phyloP scores from a whole-genome alignment of 2,113 vertebrate species.

The Cephalopholis sonnerati region DNA sequence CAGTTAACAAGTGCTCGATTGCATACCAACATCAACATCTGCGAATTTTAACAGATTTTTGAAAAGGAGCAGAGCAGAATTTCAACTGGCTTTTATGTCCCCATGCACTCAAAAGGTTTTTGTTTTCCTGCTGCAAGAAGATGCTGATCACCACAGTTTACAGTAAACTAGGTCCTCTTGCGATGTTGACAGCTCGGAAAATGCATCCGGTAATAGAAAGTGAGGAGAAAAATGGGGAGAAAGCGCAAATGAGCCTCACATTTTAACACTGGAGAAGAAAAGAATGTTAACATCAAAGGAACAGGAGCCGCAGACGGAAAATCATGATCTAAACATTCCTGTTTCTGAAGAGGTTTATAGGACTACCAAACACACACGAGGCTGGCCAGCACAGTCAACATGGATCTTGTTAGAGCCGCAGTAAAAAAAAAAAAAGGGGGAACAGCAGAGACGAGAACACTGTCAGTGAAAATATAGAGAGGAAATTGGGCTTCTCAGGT shows the following conservation, averaged over 20 bases:
- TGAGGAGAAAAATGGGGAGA: neutral
- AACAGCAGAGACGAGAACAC: neutral
- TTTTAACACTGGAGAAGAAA: neutral
- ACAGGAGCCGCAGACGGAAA: neutral
- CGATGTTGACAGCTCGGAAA: slow-evolving; percentile 16
- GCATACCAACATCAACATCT: neutral
- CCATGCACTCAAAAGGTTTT: neutral
- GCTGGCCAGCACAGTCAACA: neutral
- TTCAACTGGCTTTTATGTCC: neutral
- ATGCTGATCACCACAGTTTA: slow-evolving; percentile 25
- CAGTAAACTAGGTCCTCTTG: neutral
- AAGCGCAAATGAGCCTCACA: neutral
- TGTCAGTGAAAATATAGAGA: neutral
- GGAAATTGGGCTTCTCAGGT: neutral
- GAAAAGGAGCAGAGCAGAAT: neutral
- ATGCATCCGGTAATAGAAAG: slow-evolving; percentile 1
- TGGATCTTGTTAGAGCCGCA: neutral
- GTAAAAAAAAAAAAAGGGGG: neutral
- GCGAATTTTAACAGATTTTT: neutral
- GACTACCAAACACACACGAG: neutral
- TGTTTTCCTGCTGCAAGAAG: neutral
- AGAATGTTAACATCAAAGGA: neutral
- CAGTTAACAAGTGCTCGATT: neutral
- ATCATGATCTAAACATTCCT: neutral
- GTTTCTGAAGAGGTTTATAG: neutral